These are phyloP conservation scores for Lasioglossum pauxillum DNA, from an alignment of 2,888 invertebrate genomes.

Conservation along the genomic window DNA sequence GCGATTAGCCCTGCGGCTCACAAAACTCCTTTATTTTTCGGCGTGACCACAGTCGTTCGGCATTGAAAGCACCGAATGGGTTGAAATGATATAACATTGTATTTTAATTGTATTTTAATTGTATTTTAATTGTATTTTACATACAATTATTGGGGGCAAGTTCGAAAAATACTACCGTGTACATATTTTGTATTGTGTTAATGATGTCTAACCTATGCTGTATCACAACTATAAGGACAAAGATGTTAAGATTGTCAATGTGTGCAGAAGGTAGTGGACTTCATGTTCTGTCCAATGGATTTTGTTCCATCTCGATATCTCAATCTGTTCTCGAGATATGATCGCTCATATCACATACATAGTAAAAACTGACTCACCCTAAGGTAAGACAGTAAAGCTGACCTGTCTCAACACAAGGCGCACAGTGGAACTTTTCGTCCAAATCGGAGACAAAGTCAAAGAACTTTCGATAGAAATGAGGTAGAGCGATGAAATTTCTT, in stretches of 20 bases:
- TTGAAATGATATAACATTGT: not conserved
- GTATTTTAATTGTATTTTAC: no score
- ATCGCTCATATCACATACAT: not conserved
- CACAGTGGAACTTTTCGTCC: no score
- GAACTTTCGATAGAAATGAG: no score
- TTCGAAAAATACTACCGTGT: not conserved
- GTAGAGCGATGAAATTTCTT: no score
- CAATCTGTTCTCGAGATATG: not conserved
- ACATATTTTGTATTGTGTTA: not conserved
- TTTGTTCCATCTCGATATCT: not conserved
- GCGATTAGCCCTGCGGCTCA: not conserved
- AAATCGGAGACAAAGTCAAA: no score
- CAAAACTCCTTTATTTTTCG: not conserved
- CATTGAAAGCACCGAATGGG: not conserved
- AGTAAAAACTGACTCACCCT: not conserved
- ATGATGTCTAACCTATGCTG: not conserved
- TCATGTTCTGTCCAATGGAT: not conserved
- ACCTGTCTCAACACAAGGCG: not conserved
- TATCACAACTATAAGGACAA: no score
- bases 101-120: no score
- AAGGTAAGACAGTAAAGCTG: no score
- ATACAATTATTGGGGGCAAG: not conserved
- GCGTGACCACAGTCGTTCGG: not conserved
- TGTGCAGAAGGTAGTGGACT: no score
- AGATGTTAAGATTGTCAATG: no score